Evolutionary conservation across 2,888 invertebrate genomes (phyloP).

Genomic region (Cinara cedri): DNA sequence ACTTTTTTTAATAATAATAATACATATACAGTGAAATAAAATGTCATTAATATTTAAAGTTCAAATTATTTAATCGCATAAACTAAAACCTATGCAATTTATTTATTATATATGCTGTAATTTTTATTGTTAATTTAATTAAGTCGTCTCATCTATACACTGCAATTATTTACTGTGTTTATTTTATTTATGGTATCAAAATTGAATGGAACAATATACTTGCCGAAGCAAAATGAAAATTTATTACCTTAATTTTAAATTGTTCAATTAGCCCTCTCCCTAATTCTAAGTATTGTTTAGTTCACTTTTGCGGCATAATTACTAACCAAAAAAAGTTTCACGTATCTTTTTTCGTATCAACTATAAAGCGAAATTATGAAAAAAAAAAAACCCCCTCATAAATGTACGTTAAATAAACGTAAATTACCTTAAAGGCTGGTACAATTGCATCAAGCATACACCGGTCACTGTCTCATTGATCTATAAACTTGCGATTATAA

Average conservation of each 20-base stretch:
- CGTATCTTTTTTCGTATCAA: conserved; percentile 1
- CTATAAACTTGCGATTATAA: no score
- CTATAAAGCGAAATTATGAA: no score
- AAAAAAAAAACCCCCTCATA: background rate
- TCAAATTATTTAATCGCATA: background rate
- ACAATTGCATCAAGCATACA: no score
- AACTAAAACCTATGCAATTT: conserved; percentile 11
- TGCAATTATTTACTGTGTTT: background rate
- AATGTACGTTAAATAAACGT: background rate
- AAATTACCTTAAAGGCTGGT: no score
- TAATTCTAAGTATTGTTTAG: background rate
- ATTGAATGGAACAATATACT: conserved; percentile 41
- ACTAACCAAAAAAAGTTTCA: background rate
- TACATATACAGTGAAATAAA: no score
- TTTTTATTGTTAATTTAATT: conserved; percentile 37
- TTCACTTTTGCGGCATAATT: conserved; percentile 4
- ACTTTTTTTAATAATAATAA: no score
- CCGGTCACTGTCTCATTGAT: no score
- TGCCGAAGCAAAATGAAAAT: background rate
- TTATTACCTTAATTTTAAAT: conserved; percentile 36
- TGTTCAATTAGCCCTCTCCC: background rate
- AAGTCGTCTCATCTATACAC: background rate
- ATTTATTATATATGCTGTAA: background rate
- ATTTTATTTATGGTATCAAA: conserved; percentile 25
- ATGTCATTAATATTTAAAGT: no score